These are phyloP conservation scores for Paradisaea rubra DNA, from an alignment of 2,113 vertebrate genomes.

Conservation along the genomic window DNA sequence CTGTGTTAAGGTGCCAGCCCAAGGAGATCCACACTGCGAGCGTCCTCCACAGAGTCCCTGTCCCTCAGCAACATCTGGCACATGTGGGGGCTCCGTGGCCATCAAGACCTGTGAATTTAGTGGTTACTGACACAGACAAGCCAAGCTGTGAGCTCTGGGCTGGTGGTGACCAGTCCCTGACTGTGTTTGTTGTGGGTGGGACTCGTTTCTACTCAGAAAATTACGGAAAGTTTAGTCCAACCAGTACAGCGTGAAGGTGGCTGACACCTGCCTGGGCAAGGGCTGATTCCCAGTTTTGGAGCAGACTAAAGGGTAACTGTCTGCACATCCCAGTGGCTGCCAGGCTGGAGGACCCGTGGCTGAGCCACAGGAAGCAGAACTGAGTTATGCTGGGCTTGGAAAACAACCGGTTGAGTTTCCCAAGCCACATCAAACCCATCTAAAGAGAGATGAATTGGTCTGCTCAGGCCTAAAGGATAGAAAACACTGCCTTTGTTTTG, in stretches of 20 bases:
- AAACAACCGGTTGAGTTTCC: not conserved
- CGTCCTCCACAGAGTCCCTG: not conserved
- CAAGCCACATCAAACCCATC: constrained; percentile 40
- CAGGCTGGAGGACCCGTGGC: not conserved
- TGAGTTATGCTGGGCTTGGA: not conserved
- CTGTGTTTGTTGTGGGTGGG: not conserved
- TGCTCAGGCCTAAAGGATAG: not conserved
- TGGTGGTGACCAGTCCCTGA: not conserved
- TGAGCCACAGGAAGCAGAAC: not conserved
- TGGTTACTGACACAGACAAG: not conserved
- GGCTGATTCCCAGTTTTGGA: not conserved
- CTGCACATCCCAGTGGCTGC: not conserved
- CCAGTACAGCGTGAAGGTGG: not conserved
- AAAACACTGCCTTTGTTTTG: constrained; percentile 42
- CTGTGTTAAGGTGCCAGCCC: not conserved
- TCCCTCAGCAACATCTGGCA: not conserved
- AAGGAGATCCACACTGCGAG: fast-evolving
- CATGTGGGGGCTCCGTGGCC: fast-evolving
- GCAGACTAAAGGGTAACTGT: not conserved
- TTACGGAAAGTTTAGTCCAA: not conserved
- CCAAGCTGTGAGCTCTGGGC: not conserved
- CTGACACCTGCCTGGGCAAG: not conserved
- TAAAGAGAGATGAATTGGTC: constrained; percentile 32
- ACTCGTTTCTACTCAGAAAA: not conserved
- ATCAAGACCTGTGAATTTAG: not conserved